Evolutionary conservation across 2,888 invertebrate species (phyloP), one percentile per base, ranked within the genome.

Genomic region (Drosophila robusta): DNA sequence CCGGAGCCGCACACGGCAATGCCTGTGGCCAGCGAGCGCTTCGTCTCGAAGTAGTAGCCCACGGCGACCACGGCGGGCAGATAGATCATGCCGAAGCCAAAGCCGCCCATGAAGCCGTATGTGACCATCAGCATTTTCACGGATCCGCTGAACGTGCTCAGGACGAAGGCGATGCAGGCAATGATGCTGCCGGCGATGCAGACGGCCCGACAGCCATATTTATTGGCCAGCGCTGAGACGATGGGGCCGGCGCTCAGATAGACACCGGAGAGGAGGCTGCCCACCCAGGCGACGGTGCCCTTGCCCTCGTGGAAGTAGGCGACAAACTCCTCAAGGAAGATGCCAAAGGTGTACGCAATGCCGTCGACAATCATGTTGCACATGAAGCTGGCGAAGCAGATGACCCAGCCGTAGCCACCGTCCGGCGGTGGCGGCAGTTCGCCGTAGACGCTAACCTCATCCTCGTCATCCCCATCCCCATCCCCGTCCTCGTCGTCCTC

Each of bases 281-380:
- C 98, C 62, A 98, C 97, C 96, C 98, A 97, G 50, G 99, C 97
- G 38, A 96, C 96, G 76, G 95, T 97, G 58, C 97, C 97, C 89
- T 96, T 96, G 57, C 97, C 96, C 90, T 96, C 96, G 24, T 95
- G 95, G 91, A 97, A 99, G 91, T 95, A 95, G 2, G 92, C 93
- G 69, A 96, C 96, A 88, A 98, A 95, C 89, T 96, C 95, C 29
- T 95, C 94, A 47, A 98, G 94, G 93, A 98, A 97, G 90, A 99
- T 96, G 56, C 99, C 99, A 92, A 99, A 99, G 7, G 98, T 98
- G 93, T 99, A 99, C n/a, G 98, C 97, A 74, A 99, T 98, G 84
- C 98, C 99, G 92, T 99, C 99, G 62, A 99, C 98, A 84, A 99
- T 97, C 94, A 99, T 95, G 94, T 99, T 99, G 93, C 98, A 98